A percentile compares a stretch with the other conserved stretches of the same genome.
Evolutionary conservation across 2,797 vertebrate species (phyloP).

Genomic region (Nyctalus aviator): DNA sequence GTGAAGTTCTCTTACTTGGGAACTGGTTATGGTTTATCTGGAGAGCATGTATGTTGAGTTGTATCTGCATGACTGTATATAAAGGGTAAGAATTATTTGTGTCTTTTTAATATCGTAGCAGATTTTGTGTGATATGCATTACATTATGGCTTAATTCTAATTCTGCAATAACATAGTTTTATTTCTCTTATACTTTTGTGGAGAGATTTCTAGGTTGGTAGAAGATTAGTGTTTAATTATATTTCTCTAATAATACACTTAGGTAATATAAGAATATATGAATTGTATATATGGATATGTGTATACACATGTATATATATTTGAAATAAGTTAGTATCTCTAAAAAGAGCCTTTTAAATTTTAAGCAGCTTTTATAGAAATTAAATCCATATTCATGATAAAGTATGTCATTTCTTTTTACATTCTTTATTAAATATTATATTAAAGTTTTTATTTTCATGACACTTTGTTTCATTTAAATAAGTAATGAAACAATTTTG

Average conservation of each 20-base stretch:
- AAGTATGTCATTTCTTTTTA: background rate
- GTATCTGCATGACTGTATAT: background rate
- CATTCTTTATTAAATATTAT: background rate
- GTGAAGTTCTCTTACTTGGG: background rate
- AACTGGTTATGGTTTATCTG: background rate
- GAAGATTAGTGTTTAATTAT: background rate
- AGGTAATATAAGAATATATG: background rate
- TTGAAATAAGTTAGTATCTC: background rate
- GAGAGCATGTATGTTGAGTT: background rate
- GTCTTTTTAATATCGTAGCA: background rate
- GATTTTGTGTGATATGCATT: background rate
- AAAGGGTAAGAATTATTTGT: background rate
- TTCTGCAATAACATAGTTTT: background rate
- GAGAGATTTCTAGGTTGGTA: background rate
- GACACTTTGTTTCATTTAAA: background rate
- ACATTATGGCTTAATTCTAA: conserved; percentile 16
- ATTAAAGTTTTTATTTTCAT: conserved; percentile 6
- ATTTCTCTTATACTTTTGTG: background rate
- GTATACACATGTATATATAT: background rate
- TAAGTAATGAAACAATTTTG: background rate
- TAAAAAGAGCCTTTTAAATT: background rate
- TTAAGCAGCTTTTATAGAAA: background rate
- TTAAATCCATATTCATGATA: background rate
- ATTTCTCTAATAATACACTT: background rate
- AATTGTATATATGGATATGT: background rate